Base-by-base conservation (phyloP, 2,888 invertebrate genomes). In the Gymnocheta viridis region DNA sequence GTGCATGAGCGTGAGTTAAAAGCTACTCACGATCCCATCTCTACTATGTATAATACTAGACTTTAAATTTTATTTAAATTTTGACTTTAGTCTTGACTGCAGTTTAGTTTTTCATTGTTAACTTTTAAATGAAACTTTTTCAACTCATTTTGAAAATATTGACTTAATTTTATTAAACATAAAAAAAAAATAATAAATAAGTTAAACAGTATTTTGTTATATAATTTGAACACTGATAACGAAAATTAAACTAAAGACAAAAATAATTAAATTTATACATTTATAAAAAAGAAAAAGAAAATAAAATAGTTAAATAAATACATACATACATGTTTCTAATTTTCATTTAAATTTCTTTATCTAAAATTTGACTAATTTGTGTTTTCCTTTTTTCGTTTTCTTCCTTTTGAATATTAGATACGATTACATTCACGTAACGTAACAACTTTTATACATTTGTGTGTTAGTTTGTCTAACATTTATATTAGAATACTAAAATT, bases 281-380 rank as follows among this genome's bases (percentile, higher is more conserved):
- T n/a, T 60, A 10, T 27, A 27, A 44, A 27, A n/a, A 62, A 12
- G 6, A 22, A 14, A 24, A 27, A 38, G 4, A 51, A 51, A 62
- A 60, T 10, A 60, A 54, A 54, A 76, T 12, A 51, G 51, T 66
- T 67, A 41, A 73, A 77, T 77, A 80, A 72, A 80, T 80, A 83
- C 60, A 17, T 62, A 62, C 22, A 62, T 17, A 44, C 62, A 27
- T 41, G 41, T 49, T 70, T 62, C 47, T 77, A 80, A 77, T 74
- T 32, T 49, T 35, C 38, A 64, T 62, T 54, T 70, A 17, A 77
- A 56, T 79, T 72, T 47, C 14, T 62, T 82, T 62, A 56, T 54
- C 76, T 62, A 76, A 81, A 81, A 84, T 84, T 84, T 84, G 84
- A 84, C 84, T 84, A 84, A 81, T 67, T 64, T 35, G 47, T 32